Base-by-base conservation (phyloP, 2,797 vertebrate species). In the Mus caroli region DNA sequence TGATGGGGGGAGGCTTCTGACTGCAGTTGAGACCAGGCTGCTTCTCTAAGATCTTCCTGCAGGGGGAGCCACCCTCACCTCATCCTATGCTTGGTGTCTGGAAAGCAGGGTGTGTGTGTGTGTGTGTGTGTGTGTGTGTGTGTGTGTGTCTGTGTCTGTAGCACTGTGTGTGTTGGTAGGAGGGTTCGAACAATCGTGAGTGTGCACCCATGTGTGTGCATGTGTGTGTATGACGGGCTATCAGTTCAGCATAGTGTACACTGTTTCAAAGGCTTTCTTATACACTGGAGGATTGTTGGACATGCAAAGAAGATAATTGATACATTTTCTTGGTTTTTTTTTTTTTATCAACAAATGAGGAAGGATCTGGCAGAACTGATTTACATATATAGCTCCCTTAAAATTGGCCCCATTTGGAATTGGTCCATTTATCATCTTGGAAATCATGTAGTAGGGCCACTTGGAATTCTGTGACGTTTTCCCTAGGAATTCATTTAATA, bases 281-380 rank as follows among this genome's bases (percentile, higher is more conserved):
- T 83, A 54, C 73, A 9, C 3, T 26, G 46, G 52, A 84, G 11
- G 71, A 37, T 40, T 83, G 43, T 11, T 78, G 52, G 62, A 58
- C 10, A 4, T 73, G 31, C 34, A 40, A 75, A 50, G 71, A 67
- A 92, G 15, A 28, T 52, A 76, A 5, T 34, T 40, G 7, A n/a
- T 77, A 26, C 7, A 43, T 88, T 58, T 62, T 75, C 56, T 71
- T 80, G 50, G 3, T 46, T 50, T 50, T 1, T 34, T 31, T 64
- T 87, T 40, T 90, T 88, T 80, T 77, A n/a, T 84, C 4, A 40
- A n/a, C 26, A 37, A 90, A 80, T 94, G 43, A 79, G 73, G 87
- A 86, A 56, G 31, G 76, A 79, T 79, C 14, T 52, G 1, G 76
- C 80, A 56, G 85, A 90, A 84, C 20, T 80, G 28, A 56, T 58